Base-by-base conservation (phyloP, 2,797 vertebrate genomes). In the Gastrophryne carolinensis region DNA sequence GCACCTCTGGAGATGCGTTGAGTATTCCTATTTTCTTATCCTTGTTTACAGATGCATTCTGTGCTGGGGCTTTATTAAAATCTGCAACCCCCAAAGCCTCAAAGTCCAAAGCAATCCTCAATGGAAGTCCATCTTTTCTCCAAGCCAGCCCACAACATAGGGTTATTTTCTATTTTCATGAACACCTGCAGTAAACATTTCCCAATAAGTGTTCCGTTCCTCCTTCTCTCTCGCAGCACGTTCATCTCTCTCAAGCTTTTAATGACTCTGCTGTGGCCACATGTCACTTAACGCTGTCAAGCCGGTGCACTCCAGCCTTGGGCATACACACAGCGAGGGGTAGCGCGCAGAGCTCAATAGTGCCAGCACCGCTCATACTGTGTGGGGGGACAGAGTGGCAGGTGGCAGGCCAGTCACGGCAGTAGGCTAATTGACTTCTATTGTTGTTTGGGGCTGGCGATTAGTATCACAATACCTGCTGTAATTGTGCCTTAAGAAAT, bases 251-350 rank as follows among this genome's bases (percentile, higher is more conserved):
- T 72, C 60, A 72, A 66, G 75, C 75, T 72, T 72, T 78, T 78
- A 78, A 78, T 78, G 67, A 72, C 61, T 78, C 68, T 61, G 26
- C 67, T 66, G 75, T 78, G 68, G 60, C 68, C 39, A 29, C 68
- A 71, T 72, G 75, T 72, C 75, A 78, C 75, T 78, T 78, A 78
- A 65, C n/a, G 68, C 68, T 72, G 67, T 78, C 75, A 78, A 66
- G 39, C 52, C 37, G 57, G 11, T 57, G 50, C 50, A 56, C 52
- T 66, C 50, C 60, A 65, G 68, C 75, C 50, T 32, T 65, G 68
- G 61, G 75, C 60, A 58, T 54, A 64, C 13, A 19, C 75, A 58
- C 75, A 78, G 75, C 75, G 26, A 65, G 75, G 75, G 75, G 75
- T 63, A 72, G 23, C 56, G 67, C 53, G 29, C 58, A 57, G 66